Evolutionary conservation across 2,797 vertebrate genomes (phyloP).

Genomic region (Cheirogaleus major): DNA sequence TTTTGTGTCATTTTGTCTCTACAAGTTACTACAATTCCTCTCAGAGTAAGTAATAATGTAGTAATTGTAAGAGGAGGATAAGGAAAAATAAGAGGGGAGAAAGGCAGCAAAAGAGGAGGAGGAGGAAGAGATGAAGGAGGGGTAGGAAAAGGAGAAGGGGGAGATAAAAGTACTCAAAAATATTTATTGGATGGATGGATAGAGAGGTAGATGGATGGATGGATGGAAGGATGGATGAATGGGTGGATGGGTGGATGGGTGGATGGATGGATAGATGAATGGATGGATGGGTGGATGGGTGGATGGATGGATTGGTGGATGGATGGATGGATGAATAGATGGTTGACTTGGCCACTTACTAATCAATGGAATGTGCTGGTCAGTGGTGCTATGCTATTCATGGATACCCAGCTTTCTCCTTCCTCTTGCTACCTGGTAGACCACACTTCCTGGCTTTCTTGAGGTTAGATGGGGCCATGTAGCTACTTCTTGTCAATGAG

Average conservation of each 20-base stretch:
- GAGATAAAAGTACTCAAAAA: not conserved
- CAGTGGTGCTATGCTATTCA: not conserved
- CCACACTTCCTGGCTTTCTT: not conserved
- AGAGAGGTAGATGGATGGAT: not conserved
- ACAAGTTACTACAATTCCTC: not conserved
- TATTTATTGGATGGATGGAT: not conserved
- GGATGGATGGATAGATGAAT: no score
- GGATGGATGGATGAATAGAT: not conserved
- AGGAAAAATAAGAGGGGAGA: not conserved
- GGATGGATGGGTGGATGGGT: no score
- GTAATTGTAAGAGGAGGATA: not conserved
- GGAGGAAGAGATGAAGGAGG: no score
- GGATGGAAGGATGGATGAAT: no score
- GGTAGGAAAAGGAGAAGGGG: no score
- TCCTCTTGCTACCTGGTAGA: not conserved
- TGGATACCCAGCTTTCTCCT: not conserved
- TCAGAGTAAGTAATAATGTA: not conserved
- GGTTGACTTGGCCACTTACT: not conserved
- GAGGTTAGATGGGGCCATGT: not conserved
- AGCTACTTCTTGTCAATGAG: not conserved
- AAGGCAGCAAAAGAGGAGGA: not conserved
- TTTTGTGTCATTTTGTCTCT: not conserved
- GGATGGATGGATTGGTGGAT: no score
- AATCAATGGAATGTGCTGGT: not conserved
- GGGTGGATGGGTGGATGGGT: no score